Evolutionary conservation across 2,797 vertebrate species (phyloP).

Genomic region (Tamandua tetradactyla): DNA sequence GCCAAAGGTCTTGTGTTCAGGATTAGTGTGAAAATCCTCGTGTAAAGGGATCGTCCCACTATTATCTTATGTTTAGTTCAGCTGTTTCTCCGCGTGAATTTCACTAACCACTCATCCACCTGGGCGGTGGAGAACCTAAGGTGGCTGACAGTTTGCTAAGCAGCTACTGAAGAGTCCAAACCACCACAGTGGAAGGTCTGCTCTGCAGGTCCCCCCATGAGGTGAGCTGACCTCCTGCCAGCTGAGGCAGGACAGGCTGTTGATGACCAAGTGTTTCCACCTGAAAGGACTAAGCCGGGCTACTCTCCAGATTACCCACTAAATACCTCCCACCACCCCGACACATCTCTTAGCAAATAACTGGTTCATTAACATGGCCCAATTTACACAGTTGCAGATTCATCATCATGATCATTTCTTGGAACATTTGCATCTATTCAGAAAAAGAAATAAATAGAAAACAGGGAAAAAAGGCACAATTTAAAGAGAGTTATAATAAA

Average conservation of each 20-base stretch:
- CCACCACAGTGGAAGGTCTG: not conserved
- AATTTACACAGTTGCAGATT: too few species aligned
- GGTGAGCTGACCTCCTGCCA: not conserved
- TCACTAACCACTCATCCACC: not conserved
- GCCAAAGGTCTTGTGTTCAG: not conserved
- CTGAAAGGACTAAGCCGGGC: not conserved
- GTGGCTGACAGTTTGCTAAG: not conserved
- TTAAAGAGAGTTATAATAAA: not conserved
- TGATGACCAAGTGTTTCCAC: too few species aligned
- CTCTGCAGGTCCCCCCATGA: not conserved
- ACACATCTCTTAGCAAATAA: not conserved
- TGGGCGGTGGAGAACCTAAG: not conserved
- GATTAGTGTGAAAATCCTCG: not conserved
- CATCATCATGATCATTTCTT: too few species aligned
- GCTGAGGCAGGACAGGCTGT: not conserved
- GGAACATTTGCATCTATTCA: too few species aligned
- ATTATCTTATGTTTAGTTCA: not conserved
- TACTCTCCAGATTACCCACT: too few species aligned
- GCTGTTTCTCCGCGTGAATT: not conserved
- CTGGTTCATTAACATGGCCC: not conserved
- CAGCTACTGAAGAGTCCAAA: not conserved
- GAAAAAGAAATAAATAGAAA: too few species aligned
- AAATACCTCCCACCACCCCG: not conserved
- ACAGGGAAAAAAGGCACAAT: not conserved
- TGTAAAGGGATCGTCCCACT: not conserved